A percentile compares a stretch with the other conserved stretches of the same genome.
These are phyloP conservation scores for Philopedon plagiatum DNA, from an alignment of 2,888 invertebrate species.

Conservation along the genomic window DNA sequence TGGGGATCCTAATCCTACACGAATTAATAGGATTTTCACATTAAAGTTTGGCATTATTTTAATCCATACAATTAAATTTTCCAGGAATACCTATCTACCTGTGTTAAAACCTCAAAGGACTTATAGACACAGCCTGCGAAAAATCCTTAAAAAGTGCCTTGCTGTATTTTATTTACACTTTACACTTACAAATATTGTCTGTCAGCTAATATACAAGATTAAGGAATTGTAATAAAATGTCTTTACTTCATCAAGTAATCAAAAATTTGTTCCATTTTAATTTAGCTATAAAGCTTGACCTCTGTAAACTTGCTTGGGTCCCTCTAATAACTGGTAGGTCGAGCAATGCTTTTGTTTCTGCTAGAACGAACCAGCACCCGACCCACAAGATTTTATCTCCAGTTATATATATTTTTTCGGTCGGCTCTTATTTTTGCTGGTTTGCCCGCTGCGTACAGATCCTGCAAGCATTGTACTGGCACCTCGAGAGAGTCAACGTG, in stretches of 20 bases:
- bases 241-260: background rate
- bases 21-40: too few species aligned
- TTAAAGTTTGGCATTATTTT: too few species aligned
- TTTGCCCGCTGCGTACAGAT: slow-evolving; percentile 68
- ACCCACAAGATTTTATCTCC: slow-evolving; percentile 69
- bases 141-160: too few species aligned
- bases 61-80: too few species aligned
- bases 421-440: slow-evolving; percentile 70
- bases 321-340: slow-evolving; percentile 67
- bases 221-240: too few species aligned
- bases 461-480: slow-evolving; percentile 69
- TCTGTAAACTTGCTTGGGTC: slow-evolving; percentile 65
- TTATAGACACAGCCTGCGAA: too few species aligned
- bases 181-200: too few species aligned
- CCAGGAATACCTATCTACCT: too few species aligned
- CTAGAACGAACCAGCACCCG: slow-evolving; percentile 66
- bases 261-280: slow-evolving; percentile 66
- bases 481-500: slow-evolving; percentile 69
- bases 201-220: too few species aligned
- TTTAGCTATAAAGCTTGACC: slow-evolving; percentile 66
- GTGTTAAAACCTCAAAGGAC: too few species aligned
- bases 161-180: too few species aligned
- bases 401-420: slow-evolving; percentile 68
- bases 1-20: too few species aligned
- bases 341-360: slow-evolving; percentile 67